Percentiles rank a stretch among this genome's conserved stretches.
phyloP scores from a whole-genome alignment of 2,113 vertebrate genomes.

The Brachyhypopomus gauderio region DNA sequence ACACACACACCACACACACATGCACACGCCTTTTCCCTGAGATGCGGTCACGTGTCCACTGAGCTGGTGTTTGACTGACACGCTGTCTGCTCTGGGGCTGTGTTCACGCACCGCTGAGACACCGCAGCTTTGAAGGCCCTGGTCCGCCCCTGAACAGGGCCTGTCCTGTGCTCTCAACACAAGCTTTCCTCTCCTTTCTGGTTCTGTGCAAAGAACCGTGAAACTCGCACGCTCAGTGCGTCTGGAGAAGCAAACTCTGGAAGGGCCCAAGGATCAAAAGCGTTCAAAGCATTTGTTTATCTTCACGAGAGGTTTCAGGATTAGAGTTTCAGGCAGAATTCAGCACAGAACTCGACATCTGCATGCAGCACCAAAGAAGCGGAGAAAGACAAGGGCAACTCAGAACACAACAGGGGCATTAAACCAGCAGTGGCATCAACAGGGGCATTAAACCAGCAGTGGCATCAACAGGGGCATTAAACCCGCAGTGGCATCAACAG shows the following conservation, averaged over 20 bases:
- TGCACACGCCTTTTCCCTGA: slow-evolving; percentile 16
- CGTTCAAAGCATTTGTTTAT: neutral
- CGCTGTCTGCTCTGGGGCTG: neutral
- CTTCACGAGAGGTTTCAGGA: neutral
- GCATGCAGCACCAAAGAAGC: too few relatives aligned
- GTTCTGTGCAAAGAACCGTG: neutral
- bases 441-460: too few relatives aligned
- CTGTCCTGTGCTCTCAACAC: neutral
- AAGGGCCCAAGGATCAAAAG: slow-evolving; percentile 18
- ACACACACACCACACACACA: neutral
- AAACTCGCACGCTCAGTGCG: slow-evolving; percentile 19
- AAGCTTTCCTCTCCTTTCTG: neutral
- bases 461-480: too few relatives aligned
- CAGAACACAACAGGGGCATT: too few relatives aligned
- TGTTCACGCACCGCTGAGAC: slow-evolving; percentile 1
- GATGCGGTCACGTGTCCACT: slow-evolving; percentile 24
- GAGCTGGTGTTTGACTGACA: slow-evolving; percentile 27
- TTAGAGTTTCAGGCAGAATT: neutral
- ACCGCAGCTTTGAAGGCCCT: neutral
- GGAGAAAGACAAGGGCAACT: too few relatives aligned
- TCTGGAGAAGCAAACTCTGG: slow-evolving; percentile 24
- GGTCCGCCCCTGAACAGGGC: neutral
- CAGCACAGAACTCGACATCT: too few relatives aligned
- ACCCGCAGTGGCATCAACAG: too few relatives aligned
- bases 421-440: too few relatives aligned